Evolutionary conservation across 2,888 invertebrate genomes (phyloP), one percentile per base, ranked within the genome.

Genomic region (Leucania comma): DNA sequence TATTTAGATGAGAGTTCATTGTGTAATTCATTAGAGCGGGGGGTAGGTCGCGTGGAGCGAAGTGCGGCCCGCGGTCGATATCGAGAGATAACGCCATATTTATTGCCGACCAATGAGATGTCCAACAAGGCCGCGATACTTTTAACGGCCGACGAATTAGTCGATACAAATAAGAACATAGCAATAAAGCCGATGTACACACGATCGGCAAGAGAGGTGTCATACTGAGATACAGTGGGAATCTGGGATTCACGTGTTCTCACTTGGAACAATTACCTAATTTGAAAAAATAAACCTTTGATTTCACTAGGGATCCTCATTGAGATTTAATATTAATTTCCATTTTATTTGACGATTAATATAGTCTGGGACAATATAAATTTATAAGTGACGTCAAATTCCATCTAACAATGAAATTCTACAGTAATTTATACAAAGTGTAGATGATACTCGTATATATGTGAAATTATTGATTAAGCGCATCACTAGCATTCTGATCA

Each of bases 1-100:
- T 96, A 96, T 96, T 95, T 95, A 96, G 95, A 96, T 95, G 96
- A 96, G 96, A 94, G 92, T 95, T 96, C 95, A 95, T 95, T 95
- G 96, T 95, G 94, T 96, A 95, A 95, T 96, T 96, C 96, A 96
- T 96, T 96, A 96, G 92, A 92, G 94, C 87, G 91, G 92, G 93
- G 93, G 93, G 93, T 94, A 93, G 92, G 93, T 90, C 87, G 90
- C 90, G 89, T 86, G 88, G 87, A 89, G 90, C 86, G 87, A 90
- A 90, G 91, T 89, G 93, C 90, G 91, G 91, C 89, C 89, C 91
- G 90, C 92, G 92, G 89, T 93, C 94, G 95, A 95, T 96, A 96
- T 94, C 94, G 91, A 93, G 89, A 94, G 95, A 96, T 96, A 95
- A 94, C 93, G 87, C 84, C 68, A 85, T 93, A 96, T 95, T 96